Percentiles rank a stretch among this genome's conserved stretches.
Conservation (phyloP, 2,797 vertebrate genomes). For the Remorina albescens region DNA sequence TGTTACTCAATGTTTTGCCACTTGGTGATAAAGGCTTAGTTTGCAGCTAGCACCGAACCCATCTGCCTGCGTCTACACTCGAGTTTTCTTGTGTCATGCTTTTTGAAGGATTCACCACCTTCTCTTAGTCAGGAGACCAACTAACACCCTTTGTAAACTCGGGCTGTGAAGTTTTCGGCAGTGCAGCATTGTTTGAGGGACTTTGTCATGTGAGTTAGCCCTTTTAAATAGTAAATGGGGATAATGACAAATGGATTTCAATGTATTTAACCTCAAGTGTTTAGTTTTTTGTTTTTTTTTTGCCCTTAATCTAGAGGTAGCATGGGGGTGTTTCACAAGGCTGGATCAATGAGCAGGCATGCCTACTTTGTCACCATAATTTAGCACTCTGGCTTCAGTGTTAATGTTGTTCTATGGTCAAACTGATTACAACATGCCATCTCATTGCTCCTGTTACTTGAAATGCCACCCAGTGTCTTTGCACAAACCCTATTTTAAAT, state of each 20-base stretch:
- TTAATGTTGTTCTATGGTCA: constrained; percentile 46
- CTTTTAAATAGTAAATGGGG: constrained; percentile 57
- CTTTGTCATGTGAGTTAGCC: constrained; percentile 50
- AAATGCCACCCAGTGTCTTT: constrained; percentile 82
- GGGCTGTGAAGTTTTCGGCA: constrained; percentile 56
- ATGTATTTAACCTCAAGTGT: constrained; percentile 63
- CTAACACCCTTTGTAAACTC: constrained; percentile 31
- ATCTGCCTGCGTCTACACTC: constrained; percentile 56
- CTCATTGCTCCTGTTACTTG: constrained; percentile 78
- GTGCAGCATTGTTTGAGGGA: constrained; percentile 62
- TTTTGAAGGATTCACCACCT: constrained; percentile 46
- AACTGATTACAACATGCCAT: constrained; percentile 55
- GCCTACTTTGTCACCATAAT: constrained; percentile 34
- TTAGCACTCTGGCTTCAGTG: constrained; percentile 45
- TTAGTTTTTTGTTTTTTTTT: constrained; percentile 19
- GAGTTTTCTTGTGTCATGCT: constrained; percentile 40
- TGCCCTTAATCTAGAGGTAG: constrained; percentile 76
- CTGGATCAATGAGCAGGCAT: constrained; percentile 78
- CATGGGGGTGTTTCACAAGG: constrained; percentile 75
- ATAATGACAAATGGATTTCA: constrained; percentile 61
- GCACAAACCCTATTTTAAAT: constrained; percentile 86
- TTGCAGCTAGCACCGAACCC: constrained; percentile 40
- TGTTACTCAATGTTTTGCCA: constrained; percentile 63
- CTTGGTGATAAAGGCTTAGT: constrained; percentile 59
- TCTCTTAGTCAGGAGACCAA: constrained; percentile 30